Conservation (phyloP, 2,797 vertebrate species). For the Sparus aurata region DNA sequence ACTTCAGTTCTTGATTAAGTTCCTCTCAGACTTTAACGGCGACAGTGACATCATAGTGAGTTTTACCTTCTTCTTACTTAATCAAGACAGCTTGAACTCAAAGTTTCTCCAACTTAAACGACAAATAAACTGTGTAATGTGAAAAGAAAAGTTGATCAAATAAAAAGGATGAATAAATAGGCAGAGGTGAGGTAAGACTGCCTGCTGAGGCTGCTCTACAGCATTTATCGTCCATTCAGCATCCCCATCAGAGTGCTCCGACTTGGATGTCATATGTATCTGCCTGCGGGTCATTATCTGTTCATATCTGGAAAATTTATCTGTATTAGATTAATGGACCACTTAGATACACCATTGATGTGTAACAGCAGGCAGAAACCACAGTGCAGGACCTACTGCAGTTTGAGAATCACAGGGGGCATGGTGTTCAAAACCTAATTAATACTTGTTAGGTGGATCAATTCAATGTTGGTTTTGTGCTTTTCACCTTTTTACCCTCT, state of each 20-base stretch:
- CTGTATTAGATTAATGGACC: not conserved
- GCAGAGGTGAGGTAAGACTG: not conserved
- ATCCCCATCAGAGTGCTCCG: not conserved
- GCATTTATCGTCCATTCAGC: not conserved
- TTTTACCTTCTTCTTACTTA: not conserved
- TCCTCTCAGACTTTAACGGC: not conserved
- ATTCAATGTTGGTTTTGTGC: not conserved
- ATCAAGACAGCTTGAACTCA: not conserved
- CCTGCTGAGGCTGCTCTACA: not conserved
- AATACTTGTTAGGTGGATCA: not conserved
- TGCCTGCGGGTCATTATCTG: constrained; percentile 15
- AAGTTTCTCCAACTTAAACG: not conserved
- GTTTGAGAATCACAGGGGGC: not conserved
- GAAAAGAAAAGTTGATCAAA: not conserved
- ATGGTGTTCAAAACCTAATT: not conserved
- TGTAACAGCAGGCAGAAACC: not conserved
- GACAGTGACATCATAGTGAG: not conserved
- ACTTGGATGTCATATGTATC: constrained; percentile 7
- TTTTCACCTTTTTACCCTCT: not conserved
- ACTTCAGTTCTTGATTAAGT: not conserved
- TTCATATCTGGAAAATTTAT: constrained; percentile 17
- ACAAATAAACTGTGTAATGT: not conserved
- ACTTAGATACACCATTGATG: not conserved
- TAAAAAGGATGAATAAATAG: not conserved
- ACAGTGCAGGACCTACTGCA: not conserved